Evolutionary conservation across 2,113 vertebrate species (phyloP).

Genomic region (Otis tarda): DNA sequence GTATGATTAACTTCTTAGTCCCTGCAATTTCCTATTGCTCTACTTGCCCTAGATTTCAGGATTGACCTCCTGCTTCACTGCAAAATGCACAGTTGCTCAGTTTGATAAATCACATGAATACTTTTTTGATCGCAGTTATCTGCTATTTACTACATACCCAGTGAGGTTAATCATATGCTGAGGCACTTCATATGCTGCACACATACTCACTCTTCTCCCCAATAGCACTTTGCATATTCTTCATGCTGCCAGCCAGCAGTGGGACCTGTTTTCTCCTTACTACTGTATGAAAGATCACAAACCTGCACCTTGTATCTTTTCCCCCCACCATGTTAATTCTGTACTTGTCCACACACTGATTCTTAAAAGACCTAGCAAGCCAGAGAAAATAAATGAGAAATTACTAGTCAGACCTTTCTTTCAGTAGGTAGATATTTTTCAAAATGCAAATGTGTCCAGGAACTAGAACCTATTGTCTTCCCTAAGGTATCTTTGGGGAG

Average conservation of each 20-base stretch:
- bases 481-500: neutral
- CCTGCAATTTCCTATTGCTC: constrained; percentile 73
- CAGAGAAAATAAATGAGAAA: neutral
- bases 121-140: constrained; percentile 78
- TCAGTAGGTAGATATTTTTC: neutral
- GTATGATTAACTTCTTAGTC: constrained; percentile 80
- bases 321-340: neutral
- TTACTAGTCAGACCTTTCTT: neutral
- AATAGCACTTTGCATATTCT: constrained; percentile 65
- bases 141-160: constrained; percentile 73
- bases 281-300: neutral
- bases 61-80: constrained; percentile 78
- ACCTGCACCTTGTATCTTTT: neutral
- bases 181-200: constrained; percentile 64
- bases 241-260: constrained; percentile 8
- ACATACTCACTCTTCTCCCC: constrained; percentile 58
- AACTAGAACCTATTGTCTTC: neutral
- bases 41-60: constrained; percentile 76
- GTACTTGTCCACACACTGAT: neutral
- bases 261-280: neutral
- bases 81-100: constrained; percentile 71
- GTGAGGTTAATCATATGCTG: constrained; percentile 71
- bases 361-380: constrained; percentile 12
- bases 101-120: constrained; percentile 77
- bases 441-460: neutral